Evolutionary conservation across 2,797 vertebrate species (phyloP).

Genomic region (Lepilemur ruficaudatus): DNA sequence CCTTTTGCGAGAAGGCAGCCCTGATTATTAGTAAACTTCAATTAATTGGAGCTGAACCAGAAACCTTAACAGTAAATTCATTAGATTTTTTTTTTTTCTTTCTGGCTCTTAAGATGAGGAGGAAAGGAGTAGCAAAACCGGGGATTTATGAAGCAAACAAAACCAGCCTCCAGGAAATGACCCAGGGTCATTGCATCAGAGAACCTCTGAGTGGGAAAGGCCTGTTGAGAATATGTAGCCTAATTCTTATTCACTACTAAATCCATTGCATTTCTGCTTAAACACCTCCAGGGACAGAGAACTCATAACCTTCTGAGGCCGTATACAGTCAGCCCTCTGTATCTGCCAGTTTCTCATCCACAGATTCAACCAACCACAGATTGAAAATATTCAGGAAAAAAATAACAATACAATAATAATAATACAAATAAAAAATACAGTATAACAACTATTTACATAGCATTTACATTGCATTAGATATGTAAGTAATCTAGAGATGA

Average conservation of each 20-base stretch:
- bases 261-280: background rate
- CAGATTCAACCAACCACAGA: background rate
- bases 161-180: slow-evolving; percentile 62
- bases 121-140: slow-evolving; percentile 56
- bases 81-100: background rate
- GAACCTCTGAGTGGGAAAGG: background rate
- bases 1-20: slow-evolving; percentile 32
- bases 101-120: slow-evolving; percentile 47
- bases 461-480: background rate
- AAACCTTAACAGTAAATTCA: slow-evolving; percentile 52
- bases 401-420: background rate
- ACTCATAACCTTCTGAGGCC: background rate
- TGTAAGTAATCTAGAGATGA: background rate
- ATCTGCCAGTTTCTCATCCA: background rate
- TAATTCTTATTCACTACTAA: background rate
- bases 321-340: background rate
- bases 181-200: slow-evolving; percentile 19
- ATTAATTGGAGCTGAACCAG: slow-evolving; percentile 54
- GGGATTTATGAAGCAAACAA: slow-evolving; percentile 69
- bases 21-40: slow-evolving; percentile 51
- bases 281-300: background rate
- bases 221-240: background rate
- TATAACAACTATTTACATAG: background rate
- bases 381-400: background rate
- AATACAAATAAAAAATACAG: background rate